Conservation (phyloP, 2,888 invertebrate species). For the Hydropsyche betteni region DNA sequence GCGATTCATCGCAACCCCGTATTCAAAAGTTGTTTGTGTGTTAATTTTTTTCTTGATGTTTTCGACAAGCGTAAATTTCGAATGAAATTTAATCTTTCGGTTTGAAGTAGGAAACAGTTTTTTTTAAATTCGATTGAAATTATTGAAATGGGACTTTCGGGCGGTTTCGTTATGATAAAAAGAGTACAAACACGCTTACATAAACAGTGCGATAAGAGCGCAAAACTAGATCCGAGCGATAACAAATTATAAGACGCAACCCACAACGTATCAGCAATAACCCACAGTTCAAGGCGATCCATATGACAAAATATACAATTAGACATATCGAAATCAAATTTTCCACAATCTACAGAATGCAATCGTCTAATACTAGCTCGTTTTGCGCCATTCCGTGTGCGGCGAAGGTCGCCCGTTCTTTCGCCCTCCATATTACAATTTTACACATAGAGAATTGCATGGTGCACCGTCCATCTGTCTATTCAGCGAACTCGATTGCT, state of each 20-base stretch:
- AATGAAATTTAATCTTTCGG: neutral
- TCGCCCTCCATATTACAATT: conserved; percentile 32
- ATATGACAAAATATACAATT: conserved; percentile 25
- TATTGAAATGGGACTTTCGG: too few relatives aligned
- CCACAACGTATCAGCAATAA: conserved; percentile 26
- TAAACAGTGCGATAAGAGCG: conserved; percentile 3
- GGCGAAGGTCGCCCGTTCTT: conserved; percentile 47
- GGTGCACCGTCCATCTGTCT: neutral
- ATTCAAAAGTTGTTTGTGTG: conserved; percentile 5
- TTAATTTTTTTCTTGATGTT: neutral
- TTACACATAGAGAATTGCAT: neutral
- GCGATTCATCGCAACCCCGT: neutral
- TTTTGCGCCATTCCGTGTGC: too few relatives aligned
- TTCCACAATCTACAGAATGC: neutral
- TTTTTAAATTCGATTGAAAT: neutral
- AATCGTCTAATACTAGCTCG: neutral
- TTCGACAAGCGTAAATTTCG: too few relatives aligned
- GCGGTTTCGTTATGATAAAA: too few relatives aligned
- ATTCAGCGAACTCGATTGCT: too few relatives aligned
- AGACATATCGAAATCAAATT: neutral
- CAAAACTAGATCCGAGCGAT: conserved; percentile 29
- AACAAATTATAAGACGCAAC: neutral
- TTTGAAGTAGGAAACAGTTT: neutral
- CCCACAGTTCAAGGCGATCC: conserved; percentile 45
- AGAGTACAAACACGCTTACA: too few relatives aligned